phyloP scores from a whole-genome alignment of 2,888 invertebrate species.

The Platycheirus rosarum region DNA sequence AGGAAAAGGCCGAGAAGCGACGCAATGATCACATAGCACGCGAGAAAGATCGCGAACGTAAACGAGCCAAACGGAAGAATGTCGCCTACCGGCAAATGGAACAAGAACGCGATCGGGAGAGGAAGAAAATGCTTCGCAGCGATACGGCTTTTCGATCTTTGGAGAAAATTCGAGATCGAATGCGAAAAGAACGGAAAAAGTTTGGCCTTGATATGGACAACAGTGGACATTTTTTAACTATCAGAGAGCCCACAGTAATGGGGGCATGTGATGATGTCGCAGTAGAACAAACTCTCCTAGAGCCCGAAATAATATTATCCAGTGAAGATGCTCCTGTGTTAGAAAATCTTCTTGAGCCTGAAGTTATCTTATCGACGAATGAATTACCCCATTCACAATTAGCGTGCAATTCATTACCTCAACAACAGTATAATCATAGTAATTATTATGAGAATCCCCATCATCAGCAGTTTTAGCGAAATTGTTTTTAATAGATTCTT shows the following conservation, averaged over 20 bases:
- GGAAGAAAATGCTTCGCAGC: constrained; percentile 80
- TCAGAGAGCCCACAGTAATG: too few species aligned
- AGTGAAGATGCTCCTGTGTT: constrained; percentile 50
- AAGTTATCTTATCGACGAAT: constrained; percentile 47
- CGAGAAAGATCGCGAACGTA: constrained; percentile 80
- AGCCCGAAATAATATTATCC: constrained; percentile 75
- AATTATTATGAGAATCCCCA: constrained; percentile 27
- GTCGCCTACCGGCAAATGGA: constrained; percentile 80
- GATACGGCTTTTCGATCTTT: constrained; percentile 80
- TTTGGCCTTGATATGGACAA: constrained; percentile 21
- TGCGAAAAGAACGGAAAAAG: constrained; percentile 80
- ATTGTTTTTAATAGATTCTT: background rate
- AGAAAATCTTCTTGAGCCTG: constrained; percentile 78
- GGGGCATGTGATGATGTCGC: too few species aligned
- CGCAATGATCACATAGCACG: constrained; percentile 80
- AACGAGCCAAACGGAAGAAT: constrained; percentile 80
- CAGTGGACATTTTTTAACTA: background rate
- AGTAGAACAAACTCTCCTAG: constrained; percentile 75
- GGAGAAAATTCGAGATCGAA: constrained; percentile 81
- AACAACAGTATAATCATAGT: constrained; percentile 32
- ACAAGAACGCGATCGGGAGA: constrained; percentile 81
- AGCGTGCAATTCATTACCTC: constrained; percentile 40
- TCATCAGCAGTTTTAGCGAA: constrained; percentile 19
- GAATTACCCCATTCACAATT: constrained; percentile 66
- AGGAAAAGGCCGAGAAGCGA: constrained; percentile 77